These are phyloP conservation scores for Allobates femoralis DNA, from an alignment of 2,797 vertebrate species.

Conservation along the genomic window DNA sequence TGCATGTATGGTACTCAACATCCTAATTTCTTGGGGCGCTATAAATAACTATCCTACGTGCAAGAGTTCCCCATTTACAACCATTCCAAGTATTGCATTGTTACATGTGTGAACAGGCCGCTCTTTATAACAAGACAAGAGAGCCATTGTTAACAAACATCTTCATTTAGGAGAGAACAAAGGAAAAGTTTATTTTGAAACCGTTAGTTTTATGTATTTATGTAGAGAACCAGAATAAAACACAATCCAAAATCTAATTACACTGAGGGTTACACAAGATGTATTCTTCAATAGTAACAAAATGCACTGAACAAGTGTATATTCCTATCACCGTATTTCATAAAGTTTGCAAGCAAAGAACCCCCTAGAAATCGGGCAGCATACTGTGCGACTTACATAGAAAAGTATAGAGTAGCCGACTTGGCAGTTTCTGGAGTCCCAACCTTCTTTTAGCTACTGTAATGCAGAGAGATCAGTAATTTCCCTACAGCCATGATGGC, in stretches of 20 bases:
- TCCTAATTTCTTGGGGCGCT: background rate
- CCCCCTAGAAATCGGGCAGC: no score
- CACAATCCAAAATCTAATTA: background rate
- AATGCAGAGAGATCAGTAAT: no score
- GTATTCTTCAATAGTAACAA: background rate
- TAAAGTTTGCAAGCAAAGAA: background rate
- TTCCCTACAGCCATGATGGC: no score
- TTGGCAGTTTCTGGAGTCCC: no score
- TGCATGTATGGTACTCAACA: background rate
- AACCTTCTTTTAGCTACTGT: no score
- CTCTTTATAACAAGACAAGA: conserved; percentile 31
- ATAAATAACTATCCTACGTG: background rate
- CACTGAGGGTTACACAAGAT: background rate
- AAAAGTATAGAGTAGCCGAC: no score
- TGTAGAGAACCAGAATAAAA: background rate
- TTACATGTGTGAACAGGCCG: background rate
- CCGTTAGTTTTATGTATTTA: background rate
- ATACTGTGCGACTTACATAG: no score
- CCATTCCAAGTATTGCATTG: conserved; percentile 30
- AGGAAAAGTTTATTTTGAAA: conserved; percentile 18
- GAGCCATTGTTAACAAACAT: conserved; percentile 3
- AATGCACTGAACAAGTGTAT: background rate
- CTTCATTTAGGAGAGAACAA: background rate
- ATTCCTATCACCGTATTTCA: background rate
- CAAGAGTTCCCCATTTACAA: background rate